Percentiles rank a stretch among this genome's conserved stretches.
Conservation (phyloP, 2,113 vertebrate species). For the Telmatochromis sp. region DNA sequence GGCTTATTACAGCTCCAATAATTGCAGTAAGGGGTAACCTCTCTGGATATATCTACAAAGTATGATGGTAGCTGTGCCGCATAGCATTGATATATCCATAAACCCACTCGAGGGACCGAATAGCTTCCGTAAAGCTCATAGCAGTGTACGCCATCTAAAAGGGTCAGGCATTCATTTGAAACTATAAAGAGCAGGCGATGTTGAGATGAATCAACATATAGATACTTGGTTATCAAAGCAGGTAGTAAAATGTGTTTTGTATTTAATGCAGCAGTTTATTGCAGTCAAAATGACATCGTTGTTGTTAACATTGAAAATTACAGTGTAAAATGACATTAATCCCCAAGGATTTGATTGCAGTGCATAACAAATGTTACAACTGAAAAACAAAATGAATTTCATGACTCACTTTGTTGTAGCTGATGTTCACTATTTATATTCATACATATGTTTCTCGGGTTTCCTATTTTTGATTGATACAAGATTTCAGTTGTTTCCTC, state of each 20-base stretch:
- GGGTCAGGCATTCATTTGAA: not conserved
- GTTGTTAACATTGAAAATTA: too few species aligned
- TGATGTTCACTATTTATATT: not conserved
- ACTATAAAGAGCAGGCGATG: not conserved
- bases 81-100: not conserved
- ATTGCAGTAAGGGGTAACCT: not conserved
- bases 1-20: not conserved
- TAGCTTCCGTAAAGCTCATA: not conserved
- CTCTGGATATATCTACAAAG: not conserved
- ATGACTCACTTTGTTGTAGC: not conserved
- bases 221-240: not conserved
- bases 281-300: not conserved
- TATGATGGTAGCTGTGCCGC: not conserved
- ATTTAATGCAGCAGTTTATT: not conserved
- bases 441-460: not conserved
- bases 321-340: not conserved
- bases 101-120: not conserved
- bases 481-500: not conserved
- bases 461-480: not conserved
- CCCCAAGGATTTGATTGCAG: not conserved
- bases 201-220: not conserved
- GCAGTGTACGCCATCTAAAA: not conserved
- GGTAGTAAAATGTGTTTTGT: not conserved
- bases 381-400: not conserved
- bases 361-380: not conserved